Evolutionary conservation across 2,888 invertebrate species (phyloP), one percentile per base, ranked within the genome.

Genomic region (Deroplatys truncata): DNA sequence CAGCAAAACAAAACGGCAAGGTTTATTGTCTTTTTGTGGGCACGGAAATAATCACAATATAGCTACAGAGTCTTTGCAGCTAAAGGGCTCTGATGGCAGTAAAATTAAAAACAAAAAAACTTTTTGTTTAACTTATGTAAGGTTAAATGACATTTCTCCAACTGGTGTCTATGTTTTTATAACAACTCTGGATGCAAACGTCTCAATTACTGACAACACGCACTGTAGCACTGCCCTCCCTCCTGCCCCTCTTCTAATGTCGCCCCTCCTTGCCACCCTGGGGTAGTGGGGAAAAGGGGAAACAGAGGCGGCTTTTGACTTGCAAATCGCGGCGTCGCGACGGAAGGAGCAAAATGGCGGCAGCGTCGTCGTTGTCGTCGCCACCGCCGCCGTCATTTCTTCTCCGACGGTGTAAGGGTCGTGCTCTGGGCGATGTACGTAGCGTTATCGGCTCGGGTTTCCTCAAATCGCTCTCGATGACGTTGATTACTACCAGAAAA

Each of bases 241-340:
- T 25, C 56, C 56, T 72, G 2, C 20, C 16, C 20, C 20, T 25
- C 56, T 72, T 25, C 56, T 72, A 16, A 16, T 72, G 16, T 72
- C 56, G 56, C 28, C 13, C 25, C 25, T 72, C 28, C 31, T 20
- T 72, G 29, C 72, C 86, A 29, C 20, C 72, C 29, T 28, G 16
- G 56, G 25, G 29, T 43, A 28, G 35, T 43, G 87, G 83, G 83
- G n/a, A 29, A 83, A 82, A 83, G 29, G 28, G 29, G 28, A 28
- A 86, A 86, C 82, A 87, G 82, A 72, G 87, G 83, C 87, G 87
- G 87, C 87, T 87, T 87, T 87, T 87, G 87, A 87, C 87, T 87
- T 87, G 87, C 87, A 87, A 87, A 87, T 87, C 72, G 87, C 43
- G 83, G 87, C 35, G 87, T 82, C 87, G 87, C 83, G 82, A 83